Conservation (phyloP, 2,797 vertebrate genomes). For the Falco columbarius region DNA sequence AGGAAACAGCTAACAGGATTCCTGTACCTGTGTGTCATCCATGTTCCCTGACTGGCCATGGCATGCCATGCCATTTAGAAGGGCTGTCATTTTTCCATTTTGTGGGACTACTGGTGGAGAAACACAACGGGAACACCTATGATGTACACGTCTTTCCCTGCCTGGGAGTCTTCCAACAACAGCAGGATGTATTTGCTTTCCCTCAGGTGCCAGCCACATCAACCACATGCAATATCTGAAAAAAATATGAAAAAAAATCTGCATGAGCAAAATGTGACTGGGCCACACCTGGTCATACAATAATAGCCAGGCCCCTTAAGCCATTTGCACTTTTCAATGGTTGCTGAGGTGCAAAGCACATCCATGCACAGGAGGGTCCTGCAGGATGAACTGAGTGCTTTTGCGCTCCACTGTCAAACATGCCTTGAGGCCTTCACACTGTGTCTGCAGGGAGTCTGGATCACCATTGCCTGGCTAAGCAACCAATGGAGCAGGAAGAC, state of each 20-base stretch:
- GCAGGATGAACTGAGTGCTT: not conserved
- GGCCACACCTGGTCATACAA: not conserved
- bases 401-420: not conserved
- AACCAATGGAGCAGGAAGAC: not conserved
- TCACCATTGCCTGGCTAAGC: not conserved
- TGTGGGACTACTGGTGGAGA: not conserved
- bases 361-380: not conserved
- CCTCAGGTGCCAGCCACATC: not conserved
- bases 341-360: not conserved
- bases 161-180: not conserved
- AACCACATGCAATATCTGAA: not conserved
- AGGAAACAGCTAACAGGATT: not conserved
- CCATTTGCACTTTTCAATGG: not conserved
- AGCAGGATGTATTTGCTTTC: not conserved
- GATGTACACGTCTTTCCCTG: not conserved
- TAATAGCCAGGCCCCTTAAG: not conserved
- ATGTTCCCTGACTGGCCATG: not conserved
- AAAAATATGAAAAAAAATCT: not conserved
- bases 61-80: not conserved
- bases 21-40: not conserved
- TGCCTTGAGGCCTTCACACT: not conserved
- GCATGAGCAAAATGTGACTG: not conserved
- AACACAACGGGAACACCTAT: not conserved
- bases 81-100: not conserved
- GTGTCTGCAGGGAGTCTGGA: not conserved